These are phyloP conservation scores for Ammospiza maritima DNA, from an alignment of 2,797 vertebrate genomes.

Conservation along the genomic window DNA sequence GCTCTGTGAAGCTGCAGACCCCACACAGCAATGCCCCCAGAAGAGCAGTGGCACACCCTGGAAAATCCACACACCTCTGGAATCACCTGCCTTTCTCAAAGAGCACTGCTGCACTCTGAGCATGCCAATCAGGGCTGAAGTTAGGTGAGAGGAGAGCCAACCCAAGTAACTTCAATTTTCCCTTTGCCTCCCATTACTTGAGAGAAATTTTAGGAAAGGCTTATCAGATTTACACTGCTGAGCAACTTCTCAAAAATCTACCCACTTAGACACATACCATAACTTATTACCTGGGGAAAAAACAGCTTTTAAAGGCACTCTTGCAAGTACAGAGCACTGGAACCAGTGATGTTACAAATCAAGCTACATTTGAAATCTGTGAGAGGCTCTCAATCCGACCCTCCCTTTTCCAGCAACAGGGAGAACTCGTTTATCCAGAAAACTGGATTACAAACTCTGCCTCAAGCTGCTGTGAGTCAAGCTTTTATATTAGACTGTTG, in stretches of 20 bases:
- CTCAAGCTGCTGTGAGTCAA: conserved; percentile 30
- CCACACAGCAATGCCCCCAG: accelerated
- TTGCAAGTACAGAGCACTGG: background rate
- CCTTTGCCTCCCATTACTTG: background rate
- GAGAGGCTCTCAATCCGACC: background rate
- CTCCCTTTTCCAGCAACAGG: conserved; percentile 16
- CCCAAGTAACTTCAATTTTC: background rate
- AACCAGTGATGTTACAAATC: background rate
- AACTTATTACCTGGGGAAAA: background rate
- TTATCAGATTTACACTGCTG: background rate
- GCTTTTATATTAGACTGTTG: background rate
- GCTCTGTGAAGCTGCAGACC: background rate
- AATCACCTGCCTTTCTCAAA: background rate
- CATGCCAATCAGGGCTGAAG: background rate
- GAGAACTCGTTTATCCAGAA: conserved; percentile 44
- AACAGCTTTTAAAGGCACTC: background rate
- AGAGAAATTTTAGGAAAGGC: background rate
- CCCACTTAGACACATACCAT: background rate
- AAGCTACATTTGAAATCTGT: background rate
- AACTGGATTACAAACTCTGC: background rate
- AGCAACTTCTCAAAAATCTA: background rate
- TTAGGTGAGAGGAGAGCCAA: background rate
- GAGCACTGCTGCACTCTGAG: background rate
- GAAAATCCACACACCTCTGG: background rate
- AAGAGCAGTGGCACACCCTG: accelerated